These are phyloP conservation scores for human DNA, from an alignment of 2,113 vertebrate species.

Conservation along the genomic window DNA sequence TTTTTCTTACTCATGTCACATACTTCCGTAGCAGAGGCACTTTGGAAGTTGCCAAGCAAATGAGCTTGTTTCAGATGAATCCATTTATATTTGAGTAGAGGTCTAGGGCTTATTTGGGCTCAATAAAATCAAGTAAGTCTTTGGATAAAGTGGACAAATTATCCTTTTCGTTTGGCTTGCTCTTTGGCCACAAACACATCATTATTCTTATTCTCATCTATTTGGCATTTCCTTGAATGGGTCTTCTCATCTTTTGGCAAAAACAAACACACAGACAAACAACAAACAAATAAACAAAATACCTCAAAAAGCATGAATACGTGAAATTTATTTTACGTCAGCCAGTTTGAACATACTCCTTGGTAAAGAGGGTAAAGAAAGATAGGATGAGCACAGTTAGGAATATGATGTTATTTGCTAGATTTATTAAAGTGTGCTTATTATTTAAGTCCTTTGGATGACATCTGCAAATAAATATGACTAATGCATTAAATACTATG, in stretches of 20 bases:
- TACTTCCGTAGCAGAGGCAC: not conserved
- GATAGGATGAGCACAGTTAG: not conserved
- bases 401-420: not conserved
- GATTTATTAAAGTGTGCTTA: not conserved
- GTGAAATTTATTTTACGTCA: not conserved
- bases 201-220: not conserved
- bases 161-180: not conserved
- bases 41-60: not conserved
- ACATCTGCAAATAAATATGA: constrained; percentile 4
- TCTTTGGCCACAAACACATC: not conserved
- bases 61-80: not conserved
- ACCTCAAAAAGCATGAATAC: not conserved
- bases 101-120: not conserved
- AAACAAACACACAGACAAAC: not conserved
- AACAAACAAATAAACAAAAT: not conserved
- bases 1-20: not conserved
- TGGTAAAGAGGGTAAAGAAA: not conserved
- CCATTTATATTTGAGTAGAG: not conserved
- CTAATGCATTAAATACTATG: not conserved
- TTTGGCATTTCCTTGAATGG: not conserved
- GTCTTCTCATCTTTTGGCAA: not conserved
- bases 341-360: not conserved
- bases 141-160: not conserved
- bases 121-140: not conserved
- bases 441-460: not conserved